Percentiles rank a stretch among this genome's conserved stretches.
Evolutionary conservation across 1,140 invertebrate genomes (phyloP).

Genomic region (Marisa cornuarietis): DNA sequence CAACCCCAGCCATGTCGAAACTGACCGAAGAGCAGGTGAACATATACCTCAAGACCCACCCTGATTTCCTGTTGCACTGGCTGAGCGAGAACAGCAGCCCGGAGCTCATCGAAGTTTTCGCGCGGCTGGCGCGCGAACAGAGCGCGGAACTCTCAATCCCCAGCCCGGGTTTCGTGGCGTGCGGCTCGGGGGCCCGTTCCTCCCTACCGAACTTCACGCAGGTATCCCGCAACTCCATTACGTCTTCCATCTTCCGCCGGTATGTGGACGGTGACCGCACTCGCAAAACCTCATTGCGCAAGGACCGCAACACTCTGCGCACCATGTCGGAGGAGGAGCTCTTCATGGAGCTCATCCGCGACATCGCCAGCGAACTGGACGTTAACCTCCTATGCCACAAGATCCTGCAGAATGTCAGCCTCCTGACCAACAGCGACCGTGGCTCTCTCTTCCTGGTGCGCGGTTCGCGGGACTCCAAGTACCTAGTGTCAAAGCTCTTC

Average conservation of each 20-base stretch:
- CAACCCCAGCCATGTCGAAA: not conserved
- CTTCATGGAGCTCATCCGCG: slow-evolving; percentile 95
- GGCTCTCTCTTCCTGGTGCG: slow-evolving; percentile 93
- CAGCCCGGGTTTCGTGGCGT: not conserved
- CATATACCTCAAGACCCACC: slow-evolving; percentile 40
- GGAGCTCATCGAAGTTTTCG: slow-evolving; percentile 31
- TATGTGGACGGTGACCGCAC: slow-evolving; percentile 56
- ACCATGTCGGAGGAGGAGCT: slow-evolving; percentile 91
- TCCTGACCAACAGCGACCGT: slow-evolving; percentile 90
- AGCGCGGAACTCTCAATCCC: not conserved
- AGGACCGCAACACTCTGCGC: slow-evolving; percentile 46
- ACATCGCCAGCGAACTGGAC: slow-evolving; percentile 95
- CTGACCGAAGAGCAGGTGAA: slow-evolving; percentile 43
- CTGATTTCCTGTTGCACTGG: slow-evolving; percentile 47
- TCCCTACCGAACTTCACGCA: slow-evolving; percentile 26
- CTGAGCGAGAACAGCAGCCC: slow-evolving; percentile 44
- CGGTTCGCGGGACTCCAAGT: slow-evolving; percentile 68
- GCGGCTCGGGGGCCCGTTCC: not conserved
- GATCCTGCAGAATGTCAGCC: slow-evolving; percentile 94
- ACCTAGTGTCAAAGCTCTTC: slow-evolving; percentile 91
- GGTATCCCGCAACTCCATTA: slow-evolving; percentile 52
- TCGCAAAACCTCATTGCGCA: slow-evolving; percentile 26
- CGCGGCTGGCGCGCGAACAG: slow-evolving; percentile 29
- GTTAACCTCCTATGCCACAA: slow-evolving; percentile 93
- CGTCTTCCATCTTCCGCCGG: slow-evolving; percentile 55